These are phyloP conservation scores for Pterocles orientalis DNA, from an alignment of 2,113 vertebrate species.

Conservation along the genomic window DNA sequence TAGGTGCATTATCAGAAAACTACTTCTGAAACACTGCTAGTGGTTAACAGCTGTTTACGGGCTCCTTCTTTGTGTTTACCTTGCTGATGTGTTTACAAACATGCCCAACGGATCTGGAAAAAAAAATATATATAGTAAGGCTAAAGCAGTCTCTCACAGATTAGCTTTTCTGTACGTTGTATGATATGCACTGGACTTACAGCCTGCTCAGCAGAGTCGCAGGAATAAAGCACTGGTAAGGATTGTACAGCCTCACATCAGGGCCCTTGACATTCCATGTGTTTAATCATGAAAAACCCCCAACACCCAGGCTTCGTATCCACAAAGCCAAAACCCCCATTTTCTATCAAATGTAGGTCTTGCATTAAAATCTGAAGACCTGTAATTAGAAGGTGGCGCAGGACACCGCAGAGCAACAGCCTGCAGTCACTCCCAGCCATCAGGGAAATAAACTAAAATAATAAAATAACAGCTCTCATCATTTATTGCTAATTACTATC, in stretches of 20 bases:
- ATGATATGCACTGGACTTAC: background rate
- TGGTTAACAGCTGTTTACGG: background rate
- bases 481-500: background rate
- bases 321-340: background rate
- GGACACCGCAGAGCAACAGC: rapidly evolving
- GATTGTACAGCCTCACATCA: background rate
- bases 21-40: background rate
- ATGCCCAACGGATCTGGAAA: background rate
- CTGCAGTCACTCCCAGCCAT: rapidly evolving
- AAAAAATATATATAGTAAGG: background rate
- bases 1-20: rapidly evolving
- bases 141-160: background rate
- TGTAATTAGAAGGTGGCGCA: rapidly evolving
- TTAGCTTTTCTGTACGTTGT: background rate
- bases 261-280: background rate
- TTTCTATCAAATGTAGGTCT: background rate
- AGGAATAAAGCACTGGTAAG: background rate
- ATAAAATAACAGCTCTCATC: background rate
- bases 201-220: background rate
- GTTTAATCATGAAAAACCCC: background rate
- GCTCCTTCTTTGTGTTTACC: background rate
- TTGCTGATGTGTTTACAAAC: background rate
- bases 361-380: background rate
- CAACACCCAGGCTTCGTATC: background rate
- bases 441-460: background rate